These are phyloP conservation scores for Mesochorus sp. DNA, from an alignment of 2,888 invertebrate species.

Conservation along the genomic window DNA sequence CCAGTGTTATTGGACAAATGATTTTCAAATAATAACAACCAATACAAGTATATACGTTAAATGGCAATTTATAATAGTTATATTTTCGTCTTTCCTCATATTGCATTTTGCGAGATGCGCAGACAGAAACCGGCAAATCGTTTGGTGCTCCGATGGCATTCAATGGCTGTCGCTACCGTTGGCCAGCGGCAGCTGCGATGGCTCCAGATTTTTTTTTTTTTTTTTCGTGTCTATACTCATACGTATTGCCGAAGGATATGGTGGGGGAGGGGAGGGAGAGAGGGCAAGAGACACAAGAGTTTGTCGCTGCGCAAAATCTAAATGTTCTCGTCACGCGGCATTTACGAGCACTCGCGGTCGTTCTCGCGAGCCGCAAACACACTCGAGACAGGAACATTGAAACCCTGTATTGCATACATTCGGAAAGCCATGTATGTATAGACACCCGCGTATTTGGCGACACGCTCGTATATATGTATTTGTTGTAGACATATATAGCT, in stretches of 20 bases:
- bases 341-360: constrained; percentile 47
- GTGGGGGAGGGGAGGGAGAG: background rate
- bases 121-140: background rate
- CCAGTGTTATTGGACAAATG: no score
- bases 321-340: constrained; percentile 71
- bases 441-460: constrained; percentile 12
- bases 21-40: no score
- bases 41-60: no score
- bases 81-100: no score
- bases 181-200: constrained; percentile 40
- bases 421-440: constrained; percentile 1
- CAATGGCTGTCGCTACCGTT: constrained; percentile 34
- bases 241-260: constrained; percentile 9
- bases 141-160: constrained; percentile 9
- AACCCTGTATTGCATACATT: background rate
- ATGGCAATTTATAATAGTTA: no score
- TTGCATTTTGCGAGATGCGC: constrained; percentile 15
- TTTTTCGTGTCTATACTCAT: background rate
- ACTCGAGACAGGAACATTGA: constrained; percentile 21
- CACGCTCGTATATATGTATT: background rate
- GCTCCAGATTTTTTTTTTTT: constrained; percentile 5
- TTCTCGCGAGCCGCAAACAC: constrained; percentile 48
- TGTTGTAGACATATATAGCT: constrained; percentile 7
- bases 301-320: constrained; percentile 69
- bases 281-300: constrained; percentile 19